A percentile compares a stretch with the other conserved stretches of the same genome.
Evolutionary conservation across 2,113 vertebrate genomes (phyloP).

Genomic region (Ploceus nigricollis): DNA sequence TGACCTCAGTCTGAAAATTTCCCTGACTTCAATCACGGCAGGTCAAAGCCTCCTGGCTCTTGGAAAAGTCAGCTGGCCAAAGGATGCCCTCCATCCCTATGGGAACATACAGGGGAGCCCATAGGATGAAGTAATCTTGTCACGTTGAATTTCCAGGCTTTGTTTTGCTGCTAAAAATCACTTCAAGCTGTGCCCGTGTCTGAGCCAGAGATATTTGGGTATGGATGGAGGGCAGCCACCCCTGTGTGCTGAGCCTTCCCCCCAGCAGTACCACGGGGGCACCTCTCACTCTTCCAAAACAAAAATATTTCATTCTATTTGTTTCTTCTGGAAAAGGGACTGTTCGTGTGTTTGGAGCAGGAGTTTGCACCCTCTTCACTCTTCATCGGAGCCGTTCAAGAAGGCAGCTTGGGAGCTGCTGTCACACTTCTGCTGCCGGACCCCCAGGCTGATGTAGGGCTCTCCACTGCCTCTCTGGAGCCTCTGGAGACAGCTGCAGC

Average conservation of each 20-base stretch:
- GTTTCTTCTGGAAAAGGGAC: neutral
- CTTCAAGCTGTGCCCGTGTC: accelerated
- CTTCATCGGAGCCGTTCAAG: conserved; percentile 65
- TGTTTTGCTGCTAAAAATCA: neutral
- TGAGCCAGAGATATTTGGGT: accelerated
- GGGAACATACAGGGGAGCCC: neutral
- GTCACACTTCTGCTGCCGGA: conserved; percentile 30
- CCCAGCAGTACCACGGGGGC: neutral
- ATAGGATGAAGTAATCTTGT: accelerated
- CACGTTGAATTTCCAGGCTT: neutral
- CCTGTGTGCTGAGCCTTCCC: accelerated
- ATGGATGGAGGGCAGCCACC: neutral
- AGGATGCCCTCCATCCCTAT: neutral
- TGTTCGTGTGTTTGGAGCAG: neutral
- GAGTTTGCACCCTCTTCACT: neutral
- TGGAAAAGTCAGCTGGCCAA: neutral
- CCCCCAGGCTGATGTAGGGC: conserved; percentile 48
- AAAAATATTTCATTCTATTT: neutral
- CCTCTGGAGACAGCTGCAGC: conserved; percentile 47
- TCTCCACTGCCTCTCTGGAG: neutral
- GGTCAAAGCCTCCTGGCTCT: neutral
- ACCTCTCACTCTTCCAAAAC: neutral
- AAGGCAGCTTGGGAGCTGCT: conserved; percentile 33
- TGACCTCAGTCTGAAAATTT: neutral
- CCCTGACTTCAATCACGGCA: accelerated